A percentile compares a stretch with the other conserved stretches of the same genome.
Conservation (phyloP, 2,113 vertebrate genomes). For the Collichthys lucidus region DNA sequence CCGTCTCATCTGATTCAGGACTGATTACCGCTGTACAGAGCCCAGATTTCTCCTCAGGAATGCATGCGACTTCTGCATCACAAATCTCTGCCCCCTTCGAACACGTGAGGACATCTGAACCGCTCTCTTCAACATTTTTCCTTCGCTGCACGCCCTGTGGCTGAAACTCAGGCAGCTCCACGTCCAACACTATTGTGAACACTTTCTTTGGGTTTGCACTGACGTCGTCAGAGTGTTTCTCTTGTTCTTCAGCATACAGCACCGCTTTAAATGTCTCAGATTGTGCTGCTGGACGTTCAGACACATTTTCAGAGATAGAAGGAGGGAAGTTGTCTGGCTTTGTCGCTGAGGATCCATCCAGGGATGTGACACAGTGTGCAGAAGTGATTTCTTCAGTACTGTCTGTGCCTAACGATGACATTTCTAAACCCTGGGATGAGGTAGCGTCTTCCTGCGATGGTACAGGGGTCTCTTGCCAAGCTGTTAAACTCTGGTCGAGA, state of each 20-base stretch:
- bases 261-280: background rate
- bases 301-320: background rate
- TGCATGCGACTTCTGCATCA: background rate
- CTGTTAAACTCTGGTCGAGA: background rate
- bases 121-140: background rate
- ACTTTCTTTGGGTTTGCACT: background rate
- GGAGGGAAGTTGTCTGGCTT: background rate
- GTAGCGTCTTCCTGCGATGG: background rate
- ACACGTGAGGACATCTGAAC: no score
- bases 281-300: background rate
- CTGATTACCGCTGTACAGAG: background rate
- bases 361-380: background rate
- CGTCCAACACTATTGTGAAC: constrained; percentile 38
- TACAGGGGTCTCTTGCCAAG: background rate
- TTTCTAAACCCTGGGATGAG: background rate
- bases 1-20: background rate
- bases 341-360: background rate
- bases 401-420: background rate
- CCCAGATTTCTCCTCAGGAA: constrained; percentile 18
- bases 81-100: background rate
- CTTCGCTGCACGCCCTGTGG: background rate
- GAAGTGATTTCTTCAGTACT: background rate
- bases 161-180: constrained; percentile 1
- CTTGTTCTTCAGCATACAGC: background rate
- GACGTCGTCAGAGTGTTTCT: background rate